Base-by-base conservation (phyloP, 2,888 invertebrate species). In the Drosophila mercatorum region DNA sequence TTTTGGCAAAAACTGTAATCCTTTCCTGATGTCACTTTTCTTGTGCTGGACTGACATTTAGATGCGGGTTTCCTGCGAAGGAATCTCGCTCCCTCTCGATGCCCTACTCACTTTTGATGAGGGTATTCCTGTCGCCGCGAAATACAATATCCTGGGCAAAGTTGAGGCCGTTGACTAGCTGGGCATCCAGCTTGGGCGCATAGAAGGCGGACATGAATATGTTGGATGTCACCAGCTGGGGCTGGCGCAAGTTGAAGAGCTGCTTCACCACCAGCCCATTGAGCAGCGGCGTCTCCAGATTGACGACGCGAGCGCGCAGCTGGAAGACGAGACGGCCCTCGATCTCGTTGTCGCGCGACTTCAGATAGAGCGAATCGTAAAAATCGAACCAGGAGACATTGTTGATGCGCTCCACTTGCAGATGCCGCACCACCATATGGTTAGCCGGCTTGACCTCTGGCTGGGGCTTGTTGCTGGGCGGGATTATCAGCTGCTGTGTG, bases 81-180 rank as follows among this genome's bases (percentile, higher is more conserved):
- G 41, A n/a, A 41, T 43, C 17, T 17, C 17, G 10, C 22, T 22
- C 22, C 28, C 34, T 34, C 10, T 10, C 34, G 34, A 7, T n/a
- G 2, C 5, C 8, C 3, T 22, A 80, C 82, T 81, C 68, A 91
- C 91, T 79, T 61, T 89, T 81, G 4, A 92, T 85, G 28, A 83
- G 53, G 14, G 81, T 81, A 10, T 89, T 72, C 5, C 68, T 72
- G n/a, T 53, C 44, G 3, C 88, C 90, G 31, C 87, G 88, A 26
- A 87, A 88, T 0, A 91, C 91, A n/a, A 92, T 77, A 36, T 92
- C 92, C 4, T 88, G 65, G 36, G 76, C 87, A 77, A 92, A 91
- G 66, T 90, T 75, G 5, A 92, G 68, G 0, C 85, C 90, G 72
- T 92, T 92, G 1, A 92, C 70, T 0, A 56, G 66, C 7, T 74